phyloP scores from a whole-genome alignment of 2,797 vertebrate species.

The Onychomys arenicola region DNA sequence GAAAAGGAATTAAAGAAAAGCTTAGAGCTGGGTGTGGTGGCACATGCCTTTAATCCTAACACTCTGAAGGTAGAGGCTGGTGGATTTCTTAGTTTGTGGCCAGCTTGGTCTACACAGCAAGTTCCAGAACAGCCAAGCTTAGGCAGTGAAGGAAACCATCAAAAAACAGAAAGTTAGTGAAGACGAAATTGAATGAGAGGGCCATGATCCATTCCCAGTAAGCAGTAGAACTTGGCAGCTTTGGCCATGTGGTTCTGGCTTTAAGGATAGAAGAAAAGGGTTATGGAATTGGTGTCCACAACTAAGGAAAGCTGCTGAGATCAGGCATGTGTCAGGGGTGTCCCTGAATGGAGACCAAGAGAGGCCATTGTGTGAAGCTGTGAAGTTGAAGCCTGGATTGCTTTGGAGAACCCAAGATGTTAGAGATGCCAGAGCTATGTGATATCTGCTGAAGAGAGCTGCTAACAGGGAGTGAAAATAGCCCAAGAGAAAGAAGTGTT shows the following conservation, averaged over 20 bases:
- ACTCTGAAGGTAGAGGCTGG: background rate
- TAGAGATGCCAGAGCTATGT: background rate
- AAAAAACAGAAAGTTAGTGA: background rate
- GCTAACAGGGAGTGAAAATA: background rate
- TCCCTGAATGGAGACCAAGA: background rate
- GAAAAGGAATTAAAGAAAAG: background rate
- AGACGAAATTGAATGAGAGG: background rate
- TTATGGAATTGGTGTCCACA: background rate
- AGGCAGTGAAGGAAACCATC: background rate
- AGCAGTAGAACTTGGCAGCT: background rate
- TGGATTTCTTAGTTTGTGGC: background rate
- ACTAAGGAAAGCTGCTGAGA: background rate
- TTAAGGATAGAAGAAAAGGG: background rate
- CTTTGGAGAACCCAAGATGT: background rate
- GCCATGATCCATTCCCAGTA: background rate
- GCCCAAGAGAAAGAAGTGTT: background rate
- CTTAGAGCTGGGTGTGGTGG: background rate
- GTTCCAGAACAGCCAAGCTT: background rate
- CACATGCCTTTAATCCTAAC: background rate
- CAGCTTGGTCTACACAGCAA: background rate
- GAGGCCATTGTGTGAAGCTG: background rate
- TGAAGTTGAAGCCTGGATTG: background rate
- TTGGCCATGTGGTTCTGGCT: background rate
- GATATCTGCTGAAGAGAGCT: background rate
- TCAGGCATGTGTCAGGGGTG: background rate